Percentiles rank a stretch among this genome's conserved stretches.
Conservation (phyloP, 2,797 vertebrate species). For the Centropyge bicolor region DNA sequence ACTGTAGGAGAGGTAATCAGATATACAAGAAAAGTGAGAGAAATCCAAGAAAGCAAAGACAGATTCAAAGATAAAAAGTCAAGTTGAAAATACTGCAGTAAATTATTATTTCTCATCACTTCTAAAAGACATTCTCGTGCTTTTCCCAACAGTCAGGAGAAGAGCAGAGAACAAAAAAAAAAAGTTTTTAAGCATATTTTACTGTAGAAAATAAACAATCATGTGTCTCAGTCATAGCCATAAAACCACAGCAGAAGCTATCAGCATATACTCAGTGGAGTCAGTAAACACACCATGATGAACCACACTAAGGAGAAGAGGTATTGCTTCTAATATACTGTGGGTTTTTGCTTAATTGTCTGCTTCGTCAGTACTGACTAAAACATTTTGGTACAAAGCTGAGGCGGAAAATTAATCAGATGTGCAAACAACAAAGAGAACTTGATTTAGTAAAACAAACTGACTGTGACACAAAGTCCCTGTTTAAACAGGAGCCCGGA, state of each 20-base stretch:
- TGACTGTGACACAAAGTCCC: conserved; percentile 19
- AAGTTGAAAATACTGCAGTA: neutral
- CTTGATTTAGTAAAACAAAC: conserved; percentile 26
- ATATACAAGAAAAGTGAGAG: neutral
- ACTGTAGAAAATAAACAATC: neutral
- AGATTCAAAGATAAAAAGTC: neutral
- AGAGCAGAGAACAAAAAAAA: neutral
- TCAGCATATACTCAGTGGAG: neutral
- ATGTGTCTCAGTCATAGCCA: neutral
- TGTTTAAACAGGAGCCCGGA: conserved; percentile 1
- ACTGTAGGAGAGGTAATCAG: conserved; percentile 4
- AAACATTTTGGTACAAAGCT: neutral
- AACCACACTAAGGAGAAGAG: conserved; percentile 1
- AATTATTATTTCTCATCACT: conserved; percentile 10
- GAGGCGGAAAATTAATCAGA: conserved; percentile 22
- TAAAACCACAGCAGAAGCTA: neutral
- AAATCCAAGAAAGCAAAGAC: conserved; percentile 8
- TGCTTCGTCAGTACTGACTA: conserved; percentile 6
- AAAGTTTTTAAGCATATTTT: neutral
- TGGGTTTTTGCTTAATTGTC: neutral
- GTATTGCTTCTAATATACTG: neutral
- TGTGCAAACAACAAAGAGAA: conserved; percentile 19
- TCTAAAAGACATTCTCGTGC: neutral
- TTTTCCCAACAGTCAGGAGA: neutral
- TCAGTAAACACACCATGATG: neutral